Conservation (phyloP, 2,113 vertebrate genomes). For the Anguilla rostrata region DNA sequence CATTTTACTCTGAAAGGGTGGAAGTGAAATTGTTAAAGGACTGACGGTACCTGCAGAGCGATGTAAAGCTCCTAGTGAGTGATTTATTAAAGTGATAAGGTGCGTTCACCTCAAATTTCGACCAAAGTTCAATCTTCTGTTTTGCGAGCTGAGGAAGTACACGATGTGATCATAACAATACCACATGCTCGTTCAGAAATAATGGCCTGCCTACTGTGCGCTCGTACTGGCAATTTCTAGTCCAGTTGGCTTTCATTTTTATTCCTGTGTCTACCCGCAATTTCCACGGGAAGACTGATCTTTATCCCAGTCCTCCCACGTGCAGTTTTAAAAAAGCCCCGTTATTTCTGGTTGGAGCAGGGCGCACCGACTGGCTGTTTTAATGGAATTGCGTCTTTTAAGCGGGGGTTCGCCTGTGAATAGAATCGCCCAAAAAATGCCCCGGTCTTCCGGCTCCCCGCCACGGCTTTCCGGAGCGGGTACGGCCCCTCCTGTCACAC, state of each 20-base stretch:
- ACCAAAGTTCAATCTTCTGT: background rate
- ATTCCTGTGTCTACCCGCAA: background rate
- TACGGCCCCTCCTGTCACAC: background rate
- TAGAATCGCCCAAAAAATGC: background rate
- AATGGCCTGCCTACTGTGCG: too few relatives aligned
- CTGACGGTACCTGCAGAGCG: too few relatives aligned
- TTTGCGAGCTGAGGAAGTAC: background rate
- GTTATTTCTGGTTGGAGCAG: too few relatives aligned
- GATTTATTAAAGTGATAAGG: too few relatives aligned
- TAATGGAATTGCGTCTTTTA: background rate
- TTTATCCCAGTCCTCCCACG: background rate
- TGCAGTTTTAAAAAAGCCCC: too few relatives aligned
- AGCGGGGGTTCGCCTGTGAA: background rate
- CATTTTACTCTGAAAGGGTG: too few relatives aligned
- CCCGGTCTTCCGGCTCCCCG: too few relatives aligned
- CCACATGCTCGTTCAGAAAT: background rate
- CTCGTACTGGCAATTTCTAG: too few relatives aligned
- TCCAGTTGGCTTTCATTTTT: too few relatives aligned
- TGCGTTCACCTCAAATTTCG: too few relatives aligned
- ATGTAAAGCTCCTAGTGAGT: too few relatives aligned
- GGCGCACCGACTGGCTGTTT: background rate
- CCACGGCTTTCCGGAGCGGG: background rate
- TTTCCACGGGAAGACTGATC: background rate
- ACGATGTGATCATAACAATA: background rate
- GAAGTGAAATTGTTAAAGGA: too few relatives aligned